A percentile compares a stretch with the other conserved stretches of the same genome.
These are phyloP conservation scores for Lycopodina hypogea DNA, from an alignment of 37 sponge, comb jelly and placozoan species.

Conservation along the genomic window DNA sequence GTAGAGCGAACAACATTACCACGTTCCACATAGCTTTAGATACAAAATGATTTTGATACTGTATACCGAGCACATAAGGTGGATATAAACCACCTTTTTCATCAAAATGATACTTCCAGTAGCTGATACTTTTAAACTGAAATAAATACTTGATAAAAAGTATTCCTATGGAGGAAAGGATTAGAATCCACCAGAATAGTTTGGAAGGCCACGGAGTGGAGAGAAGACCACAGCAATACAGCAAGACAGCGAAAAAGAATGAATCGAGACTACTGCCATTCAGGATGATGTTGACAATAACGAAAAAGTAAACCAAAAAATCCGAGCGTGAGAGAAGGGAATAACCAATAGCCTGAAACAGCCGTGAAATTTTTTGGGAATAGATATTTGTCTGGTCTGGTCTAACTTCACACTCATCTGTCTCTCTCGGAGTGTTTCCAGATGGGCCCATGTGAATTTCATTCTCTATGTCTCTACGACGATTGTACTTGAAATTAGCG, in stretches of 20 bases:
- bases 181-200: constrained; percentile 66
- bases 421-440: constrained; percentile 9
- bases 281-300: constrained; percentile 60
- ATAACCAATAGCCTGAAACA: constrained; percentile 54
- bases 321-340: constrained; percentile 62
- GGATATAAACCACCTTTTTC: constrained; percentile 14
- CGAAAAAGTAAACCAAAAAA: constrained; percentile 55
- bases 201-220: constrained; percentile 69
- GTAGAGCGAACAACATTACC: constrained; percentile 59
- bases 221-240: constrained; percentile 77
- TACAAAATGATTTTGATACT: constrained; percentile 29
- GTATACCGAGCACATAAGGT: constrained; percentile 46
- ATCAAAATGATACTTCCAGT: too few species aligned
- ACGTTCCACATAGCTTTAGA: constrained; percentile 51
- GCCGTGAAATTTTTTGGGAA: constrained; percentile 1
- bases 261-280: constrained; percentile 72
- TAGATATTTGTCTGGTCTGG: constrained; percentile 8
- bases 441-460: constrained; percentile 8
- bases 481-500: neutral
- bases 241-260: constrained; percentile 42
- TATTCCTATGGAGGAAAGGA: constrained; percentile 64
- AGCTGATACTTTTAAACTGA: constrained; percentile 41
- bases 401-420: constrained; percentile 8
- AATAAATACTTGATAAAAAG: constrained; percentile 57
- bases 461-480: constrained; percentile 4